A percentile compares a stretch with the other conserved stretches of the same genome.
Evolutionary conservation across 2,113 vertebrate genomes (phyloP).

Genomic region (Ciconia stormi): DNA sequence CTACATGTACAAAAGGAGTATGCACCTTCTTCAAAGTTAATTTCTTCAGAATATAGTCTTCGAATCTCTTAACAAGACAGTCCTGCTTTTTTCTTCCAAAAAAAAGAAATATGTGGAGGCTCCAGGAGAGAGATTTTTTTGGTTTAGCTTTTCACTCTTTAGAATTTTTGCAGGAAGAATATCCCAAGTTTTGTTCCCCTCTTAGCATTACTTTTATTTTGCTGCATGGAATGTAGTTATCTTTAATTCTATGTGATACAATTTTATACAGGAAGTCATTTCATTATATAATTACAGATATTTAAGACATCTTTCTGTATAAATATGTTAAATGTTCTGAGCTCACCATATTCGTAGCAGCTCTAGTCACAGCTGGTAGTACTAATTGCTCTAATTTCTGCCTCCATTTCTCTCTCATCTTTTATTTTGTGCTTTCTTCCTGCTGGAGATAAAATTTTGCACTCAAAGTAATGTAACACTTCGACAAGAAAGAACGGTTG

Average conservation of each 20-base stretch:
- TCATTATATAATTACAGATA: not conserved
- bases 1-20: not conserved
- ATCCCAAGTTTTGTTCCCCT: not conserved
- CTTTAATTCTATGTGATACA: not conserved
- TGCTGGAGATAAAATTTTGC: not conserved
- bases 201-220: not conserved
- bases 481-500: not conserved
- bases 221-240: not conserved
- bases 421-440: not conserved
- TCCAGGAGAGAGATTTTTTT: not conserved
- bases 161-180: not conserved
- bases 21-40: not conserved
- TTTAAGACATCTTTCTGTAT: not conserved
- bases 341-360: not conserved
- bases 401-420: not conserved
- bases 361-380: not conserved
- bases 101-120: not conserved
- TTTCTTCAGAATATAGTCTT: not conserved
- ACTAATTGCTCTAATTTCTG: constrained; percentile 24
- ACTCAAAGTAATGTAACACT: not conserved
- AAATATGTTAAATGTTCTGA: not conserved
- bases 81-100: not conserved
- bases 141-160: not conserved
- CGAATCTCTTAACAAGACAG: not conserved
- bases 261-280: not conserved